Percentiles rank a stretch among this genome's conserved stretches.
Evolutionary conservation across 2,888 invertebrate species (phyloP).

Genomic region (Dynastes grantii): DNA sequence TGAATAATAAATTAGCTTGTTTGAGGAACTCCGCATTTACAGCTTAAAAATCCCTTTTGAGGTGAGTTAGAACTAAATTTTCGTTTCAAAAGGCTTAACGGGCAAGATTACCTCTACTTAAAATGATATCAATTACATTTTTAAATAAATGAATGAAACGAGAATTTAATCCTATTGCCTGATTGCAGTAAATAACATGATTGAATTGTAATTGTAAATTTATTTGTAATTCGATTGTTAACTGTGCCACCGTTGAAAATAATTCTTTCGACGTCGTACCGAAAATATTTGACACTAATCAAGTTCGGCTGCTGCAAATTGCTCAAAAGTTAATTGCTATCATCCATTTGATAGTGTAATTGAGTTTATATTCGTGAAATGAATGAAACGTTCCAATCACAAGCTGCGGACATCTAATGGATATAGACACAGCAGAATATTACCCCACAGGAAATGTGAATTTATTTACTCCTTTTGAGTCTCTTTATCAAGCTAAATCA

Average conservation of each 20-base stretch:
- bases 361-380: slow-evolving; percentile 24
- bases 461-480: not conserved
- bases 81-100: not conserved
- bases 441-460: not conserved
- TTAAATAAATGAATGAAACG: not conserved
- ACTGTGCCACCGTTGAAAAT: not conserved
- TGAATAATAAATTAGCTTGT: slow-evolving; percentile 36
- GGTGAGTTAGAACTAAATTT: slow-evolving; percentile 1
- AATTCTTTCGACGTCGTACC: not conserved
- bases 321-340: slow-evolving; percentile 44
- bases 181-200: not conserved
- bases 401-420: not conserved
- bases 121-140: slow-evolving; percentile 15
- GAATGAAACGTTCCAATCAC: not conserved
- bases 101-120: not conserved
- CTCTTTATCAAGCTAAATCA: too few species aligned
- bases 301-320: slow-evolving; percentile 15
- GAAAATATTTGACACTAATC: slow-evolving; percentile 30
- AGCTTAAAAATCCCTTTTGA: slow-evolving; percentile 21
- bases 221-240: slow-evolving; percentile 26
- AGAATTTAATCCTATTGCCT: not conserved
- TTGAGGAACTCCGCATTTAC: slow-evolving; percentile 24
- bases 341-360: slow-evolving; percentile 36
- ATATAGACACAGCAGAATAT: not conserved
- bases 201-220: slow-evolving; percentile 33